phyloP scores from a whole-genome alignment of 2,113 vertebrate genomes.

The Porphyrio hochstetteri region DNA sequence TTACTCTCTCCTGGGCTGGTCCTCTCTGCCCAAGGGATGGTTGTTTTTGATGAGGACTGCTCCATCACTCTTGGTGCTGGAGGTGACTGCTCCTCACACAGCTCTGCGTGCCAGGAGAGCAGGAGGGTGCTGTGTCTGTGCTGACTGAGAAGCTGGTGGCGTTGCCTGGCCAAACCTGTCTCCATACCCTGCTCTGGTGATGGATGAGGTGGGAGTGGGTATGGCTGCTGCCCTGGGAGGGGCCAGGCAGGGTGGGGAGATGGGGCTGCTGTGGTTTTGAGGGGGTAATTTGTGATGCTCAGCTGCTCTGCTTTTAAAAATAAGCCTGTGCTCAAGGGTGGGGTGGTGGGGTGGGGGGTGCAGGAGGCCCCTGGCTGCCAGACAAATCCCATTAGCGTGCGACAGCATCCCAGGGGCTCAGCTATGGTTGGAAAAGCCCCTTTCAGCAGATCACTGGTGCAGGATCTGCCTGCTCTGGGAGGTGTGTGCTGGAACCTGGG shows the following conservation, averaged over 20 bases:
- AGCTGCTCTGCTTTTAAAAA: background rate
- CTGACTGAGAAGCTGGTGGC: background rate
- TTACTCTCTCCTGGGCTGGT: background rate
- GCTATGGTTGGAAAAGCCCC: background rate
- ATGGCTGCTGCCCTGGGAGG: rapidly evolving
- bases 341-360: background rate
- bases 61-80: background rate
- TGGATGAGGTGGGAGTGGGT: background rate
- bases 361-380: background rate
- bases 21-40: background rate
- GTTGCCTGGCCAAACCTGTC: background rate
- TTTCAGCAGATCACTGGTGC: background rate
- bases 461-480: background rate
- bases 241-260: background rate
- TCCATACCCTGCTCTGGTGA: background rate
- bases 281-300: background rate
- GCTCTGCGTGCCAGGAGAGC: rapidly evolving
- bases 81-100: rapidly evolving
- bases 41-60: background rate
- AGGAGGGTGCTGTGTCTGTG: rapidly evolving
- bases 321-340: background rate
- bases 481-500: background rate
- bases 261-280: rapidly evolving
- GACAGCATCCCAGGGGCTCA: background rate
- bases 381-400: background rate